These are phyloP conservation scores for Furnarius figulus DNA, from an alignment of 2,113 vertebrate genomes.

Conservation along the genomic window DNA sequence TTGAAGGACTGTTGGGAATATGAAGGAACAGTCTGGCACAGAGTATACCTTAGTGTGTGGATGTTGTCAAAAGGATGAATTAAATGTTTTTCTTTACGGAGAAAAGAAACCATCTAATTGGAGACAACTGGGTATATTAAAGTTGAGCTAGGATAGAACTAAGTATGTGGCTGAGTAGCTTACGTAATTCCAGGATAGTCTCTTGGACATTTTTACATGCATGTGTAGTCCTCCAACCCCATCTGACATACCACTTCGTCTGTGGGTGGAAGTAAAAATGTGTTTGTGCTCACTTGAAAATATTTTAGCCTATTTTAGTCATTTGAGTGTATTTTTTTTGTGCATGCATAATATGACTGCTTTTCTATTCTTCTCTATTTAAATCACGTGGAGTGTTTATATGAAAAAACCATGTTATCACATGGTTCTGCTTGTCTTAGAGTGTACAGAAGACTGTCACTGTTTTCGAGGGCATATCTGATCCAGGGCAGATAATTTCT, in stretches of 20 bases:
- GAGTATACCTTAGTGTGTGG: background rate
- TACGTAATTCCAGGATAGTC: background rate
- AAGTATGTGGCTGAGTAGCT: background rate
- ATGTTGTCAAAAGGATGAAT: background rate
- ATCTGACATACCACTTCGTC: background rate
- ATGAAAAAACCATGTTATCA: accelerated
- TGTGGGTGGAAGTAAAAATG: background rate
- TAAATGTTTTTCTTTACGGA: background rate
- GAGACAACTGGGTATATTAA: background rate
- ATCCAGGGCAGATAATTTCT: background rate
- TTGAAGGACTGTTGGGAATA: background rate
- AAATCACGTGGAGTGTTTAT: background rate
- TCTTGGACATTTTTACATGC: background rate
- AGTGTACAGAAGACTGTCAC: background rate
- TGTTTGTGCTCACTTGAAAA: background rate
- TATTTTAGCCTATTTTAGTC: background rate
- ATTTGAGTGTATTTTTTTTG: background rate
- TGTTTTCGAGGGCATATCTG: background rate
- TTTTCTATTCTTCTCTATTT: background rate
- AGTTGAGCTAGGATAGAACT: background rate
- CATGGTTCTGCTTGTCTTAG: background rate
- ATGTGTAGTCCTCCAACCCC: background rate
- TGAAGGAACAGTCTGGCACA: background rate
- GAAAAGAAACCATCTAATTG: background rate
- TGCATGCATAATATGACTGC: background rate